These are phyloP conservation scores for Leptinotarsa undecemlineata DNA, from an alignment of 1,140 invertebrate genomes.

Conservation along the genomic window DNA sequence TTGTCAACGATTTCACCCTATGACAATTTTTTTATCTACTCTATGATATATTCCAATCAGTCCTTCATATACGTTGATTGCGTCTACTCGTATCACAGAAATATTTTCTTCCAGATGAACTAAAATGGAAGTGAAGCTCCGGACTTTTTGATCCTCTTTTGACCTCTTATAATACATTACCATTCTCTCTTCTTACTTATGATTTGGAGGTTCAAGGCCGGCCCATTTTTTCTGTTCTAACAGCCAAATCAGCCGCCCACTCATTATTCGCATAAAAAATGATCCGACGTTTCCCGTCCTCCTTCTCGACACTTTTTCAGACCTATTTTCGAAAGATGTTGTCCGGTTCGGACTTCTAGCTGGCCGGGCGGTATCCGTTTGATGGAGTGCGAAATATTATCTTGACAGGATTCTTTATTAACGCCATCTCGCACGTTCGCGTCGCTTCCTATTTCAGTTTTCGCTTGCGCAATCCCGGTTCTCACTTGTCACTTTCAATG, in stretches of 20 bases:
- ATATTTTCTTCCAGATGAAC: too few relatives aligned
- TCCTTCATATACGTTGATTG: too few relatives aligned
- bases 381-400: slow-evolving; percentile 41
- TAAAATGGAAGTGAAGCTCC: too few relatives aligned
- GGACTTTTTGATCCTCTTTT: too few relatives aligned
- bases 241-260: background rate
- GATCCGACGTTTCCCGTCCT: background rate
- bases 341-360: slow-evolving; percentile 11
- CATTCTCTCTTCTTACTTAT: too few relatives aligned
- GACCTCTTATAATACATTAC: too few relatives aligned
- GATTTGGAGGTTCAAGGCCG: too few relatives aligned
- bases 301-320: slow-evolving; percentile 17
- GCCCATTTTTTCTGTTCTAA: background rate
- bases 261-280: slow-evolving; percentile 4
- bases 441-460: slow-evolving; percentile 28
- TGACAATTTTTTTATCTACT: too few relatives aligned
- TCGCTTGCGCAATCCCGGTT: slow-evolving; percentile 15
- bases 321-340: background rate
- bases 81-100: too few relatives aligned
- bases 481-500: slow-evolving; percentile 24
- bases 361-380: slow-evolving; percentile 21
- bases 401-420: slow-evolving; percentile 43
- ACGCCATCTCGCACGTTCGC: slow-evolving; percentile 34
- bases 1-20: too few relatives aligned
- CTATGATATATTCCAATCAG: too few relatives aligned